Base-by-base conservation (phyloP, 1,140 invertebrate genomes). In the Drosophila rufa region DNA sequence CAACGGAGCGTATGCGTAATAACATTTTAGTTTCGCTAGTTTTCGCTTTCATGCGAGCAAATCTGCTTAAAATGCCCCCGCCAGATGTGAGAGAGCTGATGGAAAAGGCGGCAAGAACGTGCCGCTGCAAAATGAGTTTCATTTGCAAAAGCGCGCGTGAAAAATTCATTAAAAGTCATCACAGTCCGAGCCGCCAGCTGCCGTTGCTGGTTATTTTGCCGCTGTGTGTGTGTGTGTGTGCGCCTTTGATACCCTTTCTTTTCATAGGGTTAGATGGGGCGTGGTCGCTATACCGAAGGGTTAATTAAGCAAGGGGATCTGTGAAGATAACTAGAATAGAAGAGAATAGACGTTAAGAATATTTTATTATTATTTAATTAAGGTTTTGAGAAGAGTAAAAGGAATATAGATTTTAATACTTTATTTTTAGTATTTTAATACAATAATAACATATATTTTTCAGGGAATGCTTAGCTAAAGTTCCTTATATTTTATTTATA, bases 111-210 rank as follows among this genome's bases (percentile, higher is more conserved):
- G 40, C 53, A 62, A 74, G 87, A 90, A 90, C 85, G 85, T 90
- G 85, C 85, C 85, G 65, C 80, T 59, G 85, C 85, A 90, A 90
- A 89, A 89, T 89, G 85, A 89, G 85, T 81, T 89, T 85, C 85
- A 84, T 89, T 89, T 89, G 78, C 69, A 90, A 89, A 82, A 84
- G 74, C 56, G 80, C 84, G 84, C 84, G 80, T 90, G 84, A 84
- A 89, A 89, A 89, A 89, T 90, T 89, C 85, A 89, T 89, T 89
- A 89, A 89, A 89, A 89, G 70, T 73, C 69, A 71, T 73, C 67
- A 73, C 45, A 73, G 67, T 67, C 80, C 81, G 61, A 70, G 61
- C 47, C 65, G 69, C 42, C 69, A 69, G 62, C 55, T 70, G 64
- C 50, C 36, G 48, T 53, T 17, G 47, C 56, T 38, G 15, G 19